These are phyloP conservation scores for Schizotus pectinicornis DNA, from an alignment of 2,888 invertebrate species.

Conservation along the genomic window DNA sequence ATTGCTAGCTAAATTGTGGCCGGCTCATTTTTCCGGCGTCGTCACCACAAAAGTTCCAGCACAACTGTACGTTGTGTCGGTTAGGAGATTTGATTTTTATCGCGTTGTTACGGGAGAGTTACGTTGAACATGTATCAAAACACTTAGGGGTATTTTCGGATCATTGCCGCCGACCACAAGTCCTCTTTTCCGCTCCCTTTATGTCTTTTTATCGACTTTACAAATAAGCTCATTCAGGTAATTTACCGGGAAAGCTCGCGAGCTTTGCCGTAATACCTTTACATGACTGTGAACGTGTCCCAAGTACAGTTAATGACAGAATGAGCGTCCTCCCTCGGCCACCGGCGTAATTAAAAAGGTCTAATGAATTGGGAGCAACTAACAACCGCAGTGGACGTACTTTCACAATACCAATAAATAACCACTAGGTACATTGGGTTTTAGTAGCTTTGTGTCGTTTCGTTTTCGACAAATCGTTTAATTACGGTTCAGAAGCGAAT, in stretches of 20 bases:
- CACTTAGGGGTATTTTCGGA: too few species aligned
- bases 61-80: too few species aligned
- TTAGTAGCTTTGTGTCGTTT: not conserved
- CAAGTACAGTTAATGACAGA: slow-evolving; percentile 32
- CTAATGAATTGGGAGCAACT: slow-evolving; percentile 43
- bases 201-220: not conserved
- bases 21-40: too few species aligned
- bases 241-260: slow-evolving; percentile 11
- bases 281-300: slow-evolving; percentile 6
- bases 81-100: too few species aligned
- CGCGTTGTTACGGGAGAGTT: too few species aligned
- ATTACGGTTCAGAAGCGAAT: too few species aligned
- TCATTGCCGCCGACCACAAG: too few species aligned
- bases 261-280: slow-evolving; percentile 8
- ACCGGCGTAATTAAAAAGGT: slow-evolving; percentile 42
- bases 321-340: slow-evolving; percentile 32
- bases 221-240: slow-evolving; percentile 1
- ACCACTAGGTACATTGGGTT: not conserved
- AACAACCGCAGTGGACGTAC: slow-evolving; percentile 34
- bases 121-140: too few species aligned
- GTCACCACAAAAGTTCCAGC: too few species aligned
- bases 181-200: not conserved
- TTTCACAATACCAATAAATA: slow-evolving; percentile 29
- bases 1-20: slow-evolving; percentile 1
- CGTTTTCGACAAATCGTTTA: not conserved